These are phyloP conservation scores for Rhinogobius similis DNA, from an alignment of 2,113 vertebrate genomes.

Conservation along the genomic window DNA sequence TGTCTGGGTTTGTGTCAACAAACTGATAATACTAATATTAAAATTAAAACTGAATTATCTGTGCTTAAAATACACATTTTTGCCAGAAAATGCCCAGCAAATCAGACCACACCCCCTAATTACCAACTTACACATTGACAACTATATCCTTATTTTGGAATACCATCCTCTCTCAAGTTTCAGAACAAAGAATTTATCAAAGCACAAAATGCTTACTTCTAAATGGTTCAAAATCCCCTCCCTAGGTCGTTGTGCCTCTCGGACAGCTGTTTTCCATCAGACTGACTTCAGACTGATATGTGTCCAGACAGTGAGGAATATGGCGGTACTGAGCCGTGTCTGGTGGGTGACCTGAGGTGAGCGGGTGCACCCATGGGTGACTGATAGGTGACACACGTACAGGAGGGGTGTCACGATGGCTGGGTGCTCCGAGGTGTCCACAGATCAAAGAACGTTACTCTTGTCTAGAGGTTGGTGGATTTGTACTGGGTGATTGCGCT, in stretches of 20 bases:
- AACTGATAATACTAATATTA: no score
- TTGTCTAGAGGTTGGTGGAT: constrained; percentile 1
- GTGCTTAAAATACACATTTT: no score
- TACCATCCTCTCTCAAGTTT: not conserved
- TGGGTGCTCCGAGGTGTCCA: constrained; percentile 14
- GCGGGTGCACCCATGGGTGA: constrained; percentile 40
- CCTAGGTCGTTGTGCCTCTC: not conserved
- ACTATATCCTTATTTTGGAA: not conserved
- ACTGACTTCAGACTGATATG: constrained; percentile 13
- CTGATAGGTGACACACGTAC: constrained; percentile 38
- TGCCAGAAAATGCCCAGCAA: no score
- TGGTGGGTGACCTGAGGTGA: constrained; percentile 22
- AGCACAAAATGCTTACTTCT: no score
- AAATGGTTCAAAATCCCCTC: not conserved
- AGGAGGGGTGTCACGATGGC: constrained; percentile 30
- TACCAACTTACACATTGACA: no score
- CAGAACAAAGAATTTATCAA: no score
- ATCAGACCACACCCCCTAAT: no score
- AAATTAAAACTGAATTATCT: no score
- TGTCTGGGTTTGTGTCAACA: no score
- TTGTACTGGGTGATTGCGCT: not conserved
- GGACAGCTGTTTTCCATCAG: constrained; percentile 13
- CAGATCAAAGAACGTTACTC: constrained; percentile 21
- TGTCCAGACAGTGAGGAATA: constrained; percentile 25
- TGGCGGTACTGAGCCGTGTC: not conserved